Percentiles rank a stretch among this genome's conserved stretches.
Evolutionary conservation across 2,113 vertebrate species (phyloP).

Genomic region (Condylura cristata): DNA sequence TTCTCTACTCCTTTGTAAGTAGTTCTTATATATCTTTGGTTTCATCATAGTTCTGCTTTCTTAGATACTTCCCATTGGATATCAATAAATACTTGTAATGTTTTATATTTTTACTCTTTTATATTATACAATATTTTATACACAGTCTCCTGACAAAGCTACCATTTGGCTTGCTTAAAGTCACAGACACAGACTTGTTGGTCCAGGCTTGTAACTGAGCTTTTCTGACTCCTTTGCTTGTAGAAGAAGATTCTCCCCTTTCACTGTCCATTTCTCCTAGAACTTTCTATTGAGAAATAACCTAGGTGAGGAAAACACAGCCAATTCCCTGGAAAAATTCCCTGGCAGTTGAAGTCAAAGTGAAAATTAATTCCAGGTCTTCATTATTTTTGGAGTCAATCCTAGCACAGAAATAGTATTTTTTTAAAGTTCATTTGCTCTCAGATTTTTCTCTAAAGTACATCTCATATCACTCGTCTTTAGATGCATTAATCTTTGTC

Average conservation of each 20-base stretch:
- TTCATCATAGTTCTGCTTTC: neutral
- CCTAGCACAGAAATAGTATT: neutral
- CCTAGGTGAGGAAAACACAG: neutral
- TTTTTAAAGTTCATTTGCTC: neutral
- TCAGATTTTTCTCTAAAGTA: neutral
- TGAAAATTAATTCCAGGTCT: neutral
- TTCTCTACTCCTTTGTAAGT: neutral
- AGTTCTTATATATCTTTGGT: neutral
- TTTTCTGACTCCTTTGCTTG: neutral
- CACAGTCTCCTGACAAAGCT: neutral
- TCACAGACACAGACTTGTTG: neutral
- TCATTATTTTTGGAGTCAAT: neutral
- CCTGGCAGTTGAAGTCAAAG: neutral
- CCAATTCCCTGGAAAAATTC: neutral
- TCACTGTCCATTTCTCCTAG: neutral
- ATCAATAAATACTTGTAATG: neutral
- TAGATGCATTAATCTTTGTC: neutral
- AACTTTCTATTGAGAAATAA: neutral
- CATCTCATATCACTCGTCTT: neutral
- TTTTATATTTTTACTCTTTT: neutral
- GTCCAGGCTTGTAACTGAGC: neutral
- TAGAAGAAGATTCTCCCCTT: neutral
- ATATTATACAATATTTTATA: neutral
- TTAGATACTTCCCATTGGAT: neutral
- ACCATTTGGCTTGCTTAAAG: neutral